These are phyloP conservation scores for Pristionchus arcanus DNA, from an alignment of 2,888 invertebrate genomes.

Conservation along the genomic window DNA sequence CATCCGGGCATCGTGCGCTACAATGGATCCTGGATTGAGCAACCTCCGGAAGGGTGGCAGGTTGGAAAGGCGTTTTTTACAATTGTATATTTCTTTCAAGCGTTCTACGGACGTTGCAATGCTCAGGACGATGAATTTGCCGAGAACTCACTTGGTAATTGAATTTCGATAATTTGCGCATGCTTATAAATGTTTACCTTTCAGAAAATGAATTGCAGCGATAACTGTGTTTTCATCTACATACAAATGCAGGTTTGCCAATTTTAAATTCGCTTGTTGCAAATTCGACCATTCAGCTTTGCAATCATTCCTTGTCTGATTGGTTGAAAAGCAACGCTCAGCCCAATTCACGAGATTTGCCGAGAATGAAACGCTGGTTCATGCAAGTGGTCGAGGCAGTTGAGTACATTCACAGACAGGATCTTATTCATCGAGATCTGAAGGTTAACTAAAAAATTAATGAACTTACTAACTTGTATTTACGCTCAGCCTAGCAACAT, in stretches of 20 bases:
- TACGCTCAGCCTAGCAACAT: background rate
- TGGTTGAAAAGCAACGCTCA: background rate
- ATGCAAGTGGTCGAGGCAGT: constrained; percentile 20
- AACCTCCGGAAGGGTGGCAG: background rate
- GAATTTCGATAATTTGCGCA: too few species aligned
- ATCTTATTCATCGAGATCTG: background rate
- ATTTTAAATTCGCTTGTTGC: too few species aligned
- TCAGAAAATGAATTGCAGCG: background rate
- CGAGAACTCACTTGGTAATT: background rate
- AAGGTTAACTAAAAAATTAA: too few species aligned
- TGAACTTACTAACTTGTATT: too few species aligned
- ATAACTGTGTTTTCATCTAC: background rate
- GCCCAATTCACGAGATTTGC: background rate
- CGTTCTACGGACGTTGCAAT: background rate
- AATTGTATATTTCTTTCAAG: background rate
- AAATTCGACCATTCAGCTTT: background rate
- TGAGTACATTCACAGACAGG: background rate
- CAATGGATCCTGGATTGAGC: background rate
- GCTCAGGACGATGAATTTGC: background rate
- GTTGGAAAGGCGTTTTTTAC: background rate
- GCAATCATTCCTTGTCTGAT: background rate
- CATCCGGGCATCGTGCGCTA: background rate
- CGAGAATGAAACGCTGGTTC: background rate
- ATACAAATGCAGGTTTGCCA: constrained; percentile 9
- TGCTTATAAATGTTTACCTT: too few species aligned